Evolutionary conservation across 2,797 vertebrate genomes (phyloP).

Genomic region (Crenichthys baileyi): DNA sequence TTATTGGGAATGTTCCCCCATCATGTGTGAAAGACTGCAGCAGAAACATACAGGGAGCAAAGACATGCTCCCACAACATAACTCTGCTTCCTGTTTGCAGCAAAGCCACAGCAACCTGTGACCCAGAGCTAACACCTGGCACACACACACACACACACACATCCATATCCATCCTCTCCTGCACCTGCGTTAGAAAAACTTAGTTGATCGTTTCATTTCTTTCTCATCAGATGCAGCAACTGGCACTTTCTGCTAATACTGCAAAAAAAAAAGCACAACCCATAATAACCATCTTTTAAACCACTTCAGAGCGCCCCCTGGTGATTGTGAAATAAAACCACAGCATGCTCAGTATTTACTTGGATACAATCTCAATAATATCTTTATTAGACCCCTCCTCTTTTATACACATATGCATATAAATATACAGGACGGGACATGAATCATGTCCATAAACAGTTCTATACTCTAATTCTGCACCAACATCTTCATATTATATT

Average conservation of each 20-base stretch:
- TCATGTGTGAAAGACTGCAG: slow-evolving; percentile 4
- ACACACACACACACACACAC: slow-evolving; percentile 29
- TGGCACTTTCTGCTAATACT: background rate
- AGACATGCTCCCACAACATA: slow-evolving; percentile 54
- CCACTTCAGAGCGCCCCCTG: slow-evolving; percentile 50
- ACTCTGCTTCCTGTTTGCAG: slow-evolving; percentile 65
- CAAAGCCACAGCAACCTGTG: slow-evolving; percentile 68
- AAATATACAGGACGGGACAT: slow-evolving; percentile 70
- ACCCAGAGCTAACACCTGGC: slow-evolving; percentile 76
- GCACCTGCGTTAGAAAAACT: slow-evolving; percentile 43
- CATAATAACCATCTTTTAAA: background rate
- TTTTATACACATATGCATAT: slow-evolving; percentile 76
- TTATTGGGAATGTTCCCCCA: slow-evolving; percentile 7
- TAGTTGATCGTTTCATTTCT: background rate
- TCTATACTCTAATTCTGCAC: slow-evolving; percentile 44
- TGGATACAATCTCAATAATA: slow-evolving; percentile 33
- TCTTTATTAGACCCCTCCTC: slow-evolving; percentile 61
- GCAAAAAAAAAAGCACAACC: background rate
- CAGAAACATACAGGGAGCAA: slow-evolving; percentile 11
- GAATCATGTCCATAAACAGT: slow-evolving; percentile 61
- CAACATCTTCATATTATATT: slow-evolving; percentile 25
- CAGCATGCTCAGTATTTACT: slow-evolving; percentile 1
- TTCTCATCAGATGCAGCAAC: slow-evolving; percentile 8
- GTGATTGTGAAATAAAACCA: slow-evolving; percentile 17
- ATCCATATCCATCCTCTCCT: slow-evolving; percentile 18